These are phyloP conservation scores for Macaca fascicularis DNA, from an alignment of 2,113 vertebrate genomes.

Conservation along the genomic window T2T-MFA8v1.1 NC_088381.1:21905501-21906000, in stretches of 20 bases:
- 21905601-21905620: neutral
- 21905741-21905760: neutral
- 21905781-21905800: neutral
- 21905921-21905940: neutral
- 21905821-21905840: neutral
- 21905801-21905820: neutral
- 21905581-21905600: neutral
- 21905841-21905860: neutral
- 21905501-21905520: neutral
- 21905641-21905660: neutral
- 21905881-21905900: neutral
- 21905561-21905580: neutral
- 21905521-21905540: neutral
- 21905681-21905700: neutral
- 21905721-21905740: neutral
- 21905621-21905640: neutral
- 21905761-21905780: conserved; percentile 23
- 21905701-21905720: neutral
- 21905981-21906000: neutral
- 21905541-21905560: neutral
- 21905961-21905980: neutral
- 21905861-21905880: neutral
- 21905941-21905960: neutral
- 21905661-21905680: neutral
- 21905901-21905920: neutral